Percentiles rank a stretch among this genome's conserved stretches.
Conservation (phyloP, 2,888 invertebrate genomes). For the Perizoma flavofasciatum region DNA sequence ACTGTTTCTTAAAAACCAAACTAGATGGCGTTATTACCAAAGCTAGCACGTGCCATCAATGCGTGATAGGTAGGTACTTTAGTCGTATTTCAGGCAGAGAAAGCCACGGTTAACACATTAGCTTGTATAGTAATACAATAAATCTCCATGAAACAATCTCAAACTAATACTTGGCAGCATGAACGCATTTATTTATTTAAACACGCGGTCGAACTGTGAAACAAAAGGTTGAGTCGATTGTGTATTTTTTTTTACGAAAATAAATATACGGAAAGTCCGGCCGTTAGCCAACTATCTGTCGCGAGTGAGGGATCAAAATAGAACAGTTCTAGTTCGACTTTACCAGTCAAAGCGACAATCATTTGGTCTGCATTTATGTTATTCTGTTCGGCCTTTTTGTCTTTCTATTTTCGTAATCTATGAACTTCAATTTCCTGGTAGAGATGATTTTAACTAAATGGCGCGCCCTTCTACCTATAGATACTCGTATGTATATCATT, state of each 20-base stretch:
- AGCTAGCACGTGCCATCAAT: too few relatives aligned
- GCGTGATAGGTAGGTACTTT: too few relatives aligned
- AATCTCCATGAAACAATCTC: conserved; percentile 25
- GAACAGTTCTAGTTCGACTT: conserved; percentile 63
- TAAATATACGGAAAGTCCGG: conserved; percentile 68
- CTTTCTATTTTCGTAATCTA: conserved; percentile 29
- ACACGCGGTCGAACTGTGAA: conserved; percentile 44
- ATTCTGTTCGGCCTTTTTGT: conserved; percentile 51
- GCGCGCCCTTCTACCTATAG: too few relatives aligned
- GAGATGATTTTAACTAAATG: too few relatives aligned
- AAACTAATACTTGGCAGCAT: conserved; percentile 47
- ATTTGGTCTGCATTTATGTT: conserved; percentile 55
- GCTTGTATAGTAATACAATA: conserved; percentile 19
- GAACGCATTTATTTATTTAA: conserved; percentile 38
- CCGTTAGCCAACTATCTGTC: conserved; percentile 77
- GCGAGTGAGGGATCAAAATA: conserved; percentile 64
- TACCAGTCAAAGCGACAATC: conserved; percentile 54
- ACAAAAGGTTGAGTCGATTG: conserved; percentile 70
- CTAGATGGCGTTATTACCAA: too few relatives aligned
- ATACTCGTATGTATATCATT: too few relatives aligned
- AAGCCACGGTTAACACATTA: not conserved
- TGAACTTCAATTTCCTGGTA: conserved; percentile 19
- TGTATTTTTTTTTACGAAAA: conserved; percentile 68
- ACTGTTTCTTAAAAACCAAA: too few relatives aligned
- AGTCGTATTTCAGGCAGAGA: not conserved